A percentile compares a stretch with the other conserved stretches of the same genome.
Evolutionary conservation across 1,140 invertebrate genomes (phyloP).

Genomic region (Epicauta chinensis): DNA sequence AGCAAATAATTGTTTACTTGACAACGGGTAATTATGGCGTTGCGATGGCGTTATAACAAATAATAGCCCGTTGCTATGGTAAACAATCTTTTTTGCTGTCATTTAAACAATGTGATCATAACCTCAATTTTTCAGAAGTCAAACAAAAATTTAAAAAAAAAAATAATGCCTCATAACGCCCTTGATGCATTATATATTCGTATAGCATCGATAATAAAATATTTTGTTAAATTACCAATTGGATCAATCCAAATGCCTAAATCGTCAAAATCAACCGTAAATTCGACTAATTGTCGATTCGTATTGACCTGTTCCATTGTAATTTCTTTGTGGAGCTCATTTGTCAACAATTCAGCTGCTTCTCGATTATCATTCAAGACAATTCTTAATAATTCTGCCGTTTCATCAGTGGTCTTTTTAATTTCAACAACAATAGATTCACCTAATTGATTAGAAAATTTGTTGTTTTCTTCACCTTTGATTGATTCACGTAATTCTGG

Average conservation of each 20-base stretch:
- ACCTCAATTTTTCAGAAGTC: too few species aligned
- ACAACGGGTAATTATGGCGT: too few species aligned
- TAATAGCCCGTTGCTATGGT: too few species aligned
- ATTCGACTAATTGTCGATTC: constrained; percentile 37
- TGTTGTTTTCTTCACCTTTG: constrained; percentile 72
- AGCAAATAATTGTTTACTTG: too few species aligned
- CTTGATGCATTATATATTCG: too few species aligned
- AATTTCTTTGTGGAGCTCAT: constrained; percentile 64
- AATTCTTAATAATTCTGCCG: constrained; percentile 57
- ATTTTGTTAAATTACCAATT: constrained; percentile 58
- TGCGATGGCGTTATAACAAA: too few species aligned
- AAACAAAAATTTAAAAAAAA: too few species aligned
- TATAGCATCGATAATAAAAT: too few species aligned
- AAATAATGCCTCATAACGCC: too few species aligned
- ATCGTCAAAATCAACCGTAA: constrained; percentile 48
- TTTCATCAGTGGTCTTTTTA: constrained; percentile 54
- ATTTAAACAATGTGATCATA: too few species aligned
- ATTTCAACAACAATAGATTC: constrained; percentile 67
- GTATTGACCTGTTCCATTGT: constrained; percentile 46
- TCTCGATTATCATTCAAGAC: constrained; percentile 60
- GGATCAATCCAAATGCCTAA: constrained; percentile 93
- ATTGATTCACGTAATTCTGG: constrained; percentile 64
- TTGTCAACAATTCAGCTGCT: constrained; percentile 66
- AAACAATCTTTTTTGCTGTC: too few species aligned
- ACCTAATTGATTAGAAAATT: constrained; percentile 55